phyloP scores from a whole-genome alignment of 1,140 invertebrate species.

The Rhyacophila brunnea region DNA sequence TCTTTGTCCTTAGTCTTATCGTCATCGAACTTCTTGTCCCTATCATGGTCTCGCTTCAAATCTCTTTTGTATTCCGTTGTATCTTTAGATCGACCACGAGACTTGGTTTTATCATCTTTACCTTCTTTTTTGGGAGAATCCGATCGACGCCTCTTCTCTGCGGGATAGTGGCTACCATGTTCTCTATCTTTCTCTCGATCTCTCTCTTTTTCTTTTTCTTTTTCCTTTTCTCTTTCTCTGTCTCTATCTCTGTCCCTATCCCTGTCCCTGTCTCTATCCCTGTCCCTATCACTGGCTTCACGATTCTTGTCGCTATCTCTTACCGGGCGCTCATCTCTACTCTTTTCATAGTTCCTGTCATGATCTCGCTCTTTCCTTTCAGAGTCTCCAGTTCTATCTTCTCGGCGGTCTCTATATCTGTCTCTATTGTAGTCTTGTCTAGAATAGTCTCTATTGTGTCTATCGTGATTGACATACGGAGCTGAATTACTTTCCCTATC shows the following conservation, averaged over 20 bases:
- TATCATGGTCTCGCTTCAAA: slow-evolving; percentile 51
- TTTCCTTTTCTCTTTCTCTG: too few species aligned
- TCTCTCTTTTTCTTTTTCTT: too few species aligned
- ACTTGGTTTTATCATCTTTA: slow-evolving; percentile 43
- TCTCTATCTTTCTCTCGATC: slow-evolving; percentile 34
- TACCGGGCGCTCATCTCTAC: slow-evolving; percentile 18
- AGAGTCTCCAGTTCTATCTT: slow-evolving; percentile 10
- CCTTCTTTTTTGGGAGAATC: slow-evolving; percentile 43
- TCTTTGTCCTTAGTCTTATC: slow-evolving; percentile 23
- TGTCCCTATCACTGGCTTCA: slow-evolving; percentile 46
- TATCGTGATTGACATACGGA: slow-evolving; percentile 9
- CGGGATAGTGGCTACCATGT: slow-evolving; percentile 18
- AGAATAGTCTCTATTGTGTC: slow-evolving; percentile 13
- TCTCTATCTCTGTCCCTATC: slow-evolving; percentile 46
- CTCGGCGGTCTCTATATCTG: slow-evolving; percentile 12
- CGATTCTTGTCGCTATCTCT: slow-evolving; percentile 34
- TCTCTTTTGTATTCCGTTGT: slow-evolving; percentile 47
- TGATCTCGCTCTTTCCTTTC: slow-evolving; percentile 23
- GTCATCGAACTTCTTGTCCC: slow-evolving; percentile 44
- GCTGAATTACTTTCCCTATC: background rate
- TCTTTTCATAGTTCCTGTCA: slow-evolving; percentile 21
- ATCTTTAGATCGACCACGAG: slow-evolving; percentile 44
- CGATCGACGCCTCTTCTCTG: slow-evolving; percentile 38
- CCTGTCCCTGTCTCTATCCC: slow-evolving; percentile 42
- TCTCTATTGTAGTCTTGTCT: slow-evolving; percentile 12